phyloP scores from a whole-genome alignment of 2,888 invertebrate species.

The Nipponacmea schrenckii region DNA sequence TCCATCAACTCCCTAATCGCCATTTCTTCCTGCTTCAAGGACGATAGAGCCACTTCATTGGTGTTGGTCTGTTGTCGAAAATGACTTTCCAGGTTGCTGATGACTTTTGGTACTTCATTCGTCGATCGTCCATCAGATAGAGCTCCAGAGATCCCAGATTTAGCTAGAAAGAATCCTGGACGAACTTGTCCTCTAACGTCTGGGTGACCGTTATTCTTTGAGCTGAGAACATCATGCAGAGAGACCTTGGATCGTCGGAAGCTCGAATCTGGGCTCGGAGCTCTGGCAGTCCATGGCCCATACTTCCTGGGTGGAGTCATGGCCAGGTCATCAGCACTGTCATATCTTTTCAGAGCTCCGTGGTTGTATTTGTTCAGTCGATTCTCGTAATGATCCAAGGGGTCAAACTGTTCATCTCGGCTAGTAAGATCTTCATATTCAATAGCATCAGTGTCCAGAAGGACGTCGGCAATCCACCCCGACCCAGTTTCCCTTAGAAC shows the following conservation, averaged over 20 bases:
- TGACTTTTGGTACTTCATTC: constrained; percentile 4
- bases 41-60: constrained; percentile 32
- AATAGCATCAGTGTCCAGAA: constrained; percentile 33
- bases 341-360: neutral
- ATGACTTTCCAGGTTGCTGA: constrained; percentile 14
- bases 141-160: neutral
- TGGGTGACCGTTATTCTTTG: neutral
- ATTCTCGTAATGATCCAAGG: neutral
- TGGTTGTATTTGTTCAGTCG: neutral
- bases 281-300: neutral
- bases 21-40: constrained; percentile 37
- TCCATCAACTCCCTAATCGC: constrained; percentile 37
- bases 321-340: neutral
- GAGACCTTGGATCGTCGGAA: neutral
- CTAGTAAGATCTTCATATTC: constrained; percentile 15
- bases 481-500: constrained; percentile 32
- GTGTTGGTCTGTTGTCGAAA: constrained; percentile 14
- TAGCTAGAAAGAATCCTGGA: constrained; percentile 8
- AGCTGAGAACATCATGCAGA: neutral
- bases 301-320: neutral
- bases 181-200: constrained; percentile 9
- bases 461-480: constrained; percentile 32
- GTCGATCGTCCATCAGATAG: neutral
- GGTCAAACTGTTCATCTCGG: neutral
- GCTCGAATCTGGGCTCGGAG: neutral